phyloP scores from a whole-genome alignment of 2,113 vertebrate genomes.

The Sylvietta virens region DNA sequence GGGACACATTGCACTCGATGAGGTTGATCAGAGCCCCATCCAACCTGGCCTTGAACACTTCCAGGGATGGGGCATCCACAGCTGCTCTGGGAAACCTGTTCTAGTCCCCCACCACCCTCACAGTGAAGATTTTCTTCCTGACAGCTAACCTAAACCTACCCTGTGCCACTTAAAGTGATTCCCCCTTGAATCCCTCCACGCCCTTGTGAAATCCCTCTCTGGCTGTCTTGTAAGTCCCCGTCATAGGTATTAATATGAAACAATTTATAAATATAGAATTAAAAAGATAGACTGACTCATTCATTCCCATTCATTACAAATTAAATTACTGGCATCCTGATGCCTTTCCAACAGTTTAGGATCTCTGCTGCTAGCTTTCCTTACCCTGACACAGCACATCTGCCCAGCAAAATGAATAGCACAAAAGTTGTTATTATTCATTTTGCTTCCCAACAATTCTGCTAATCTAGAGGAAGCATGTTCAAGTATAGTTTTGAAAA shows the following conservation, averaged over 20 bases:
- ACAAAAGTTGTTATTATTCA: not conserved
- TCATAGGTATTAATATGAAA: not conserved
- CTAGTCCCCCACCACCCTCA: not conserved
- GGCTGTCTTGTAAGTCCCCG: fast-evolving
- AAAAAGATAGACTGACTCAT: not conserved
- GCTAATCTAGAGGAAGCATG: not conserved
- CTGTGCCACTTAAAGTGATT: not conserved
- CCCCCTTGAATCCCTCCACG: fast-evolving
- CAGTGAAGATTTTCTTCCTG: not conserved
- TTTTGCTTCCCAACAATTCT: not conserved
- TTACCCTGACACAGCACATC: not conserved
- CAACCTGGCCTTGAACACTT: not conserved
- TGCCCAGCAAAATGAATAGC: not conserved
- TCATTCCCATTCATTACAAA: not conserved
- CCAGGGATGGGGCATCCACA: not conserved
- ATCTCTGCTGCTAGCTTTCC: not conserved
- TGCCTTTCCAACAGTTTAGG: not conserved
- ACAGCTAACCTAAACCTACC: not conserved
- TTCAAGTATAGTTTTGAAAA: not conserved
- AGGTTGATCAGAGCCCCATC: not conserved
- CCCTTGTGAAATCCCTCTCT: not conserved
- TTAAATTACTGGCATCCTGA: not conserved
- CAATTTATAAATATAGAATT: not conserved
- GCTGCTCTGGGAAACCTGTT: not conserved
- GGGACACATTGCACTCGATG: not conserved